Conservation (phyloP, 2,888 invertebrate species). For the Erebia epiphron region DNA sequence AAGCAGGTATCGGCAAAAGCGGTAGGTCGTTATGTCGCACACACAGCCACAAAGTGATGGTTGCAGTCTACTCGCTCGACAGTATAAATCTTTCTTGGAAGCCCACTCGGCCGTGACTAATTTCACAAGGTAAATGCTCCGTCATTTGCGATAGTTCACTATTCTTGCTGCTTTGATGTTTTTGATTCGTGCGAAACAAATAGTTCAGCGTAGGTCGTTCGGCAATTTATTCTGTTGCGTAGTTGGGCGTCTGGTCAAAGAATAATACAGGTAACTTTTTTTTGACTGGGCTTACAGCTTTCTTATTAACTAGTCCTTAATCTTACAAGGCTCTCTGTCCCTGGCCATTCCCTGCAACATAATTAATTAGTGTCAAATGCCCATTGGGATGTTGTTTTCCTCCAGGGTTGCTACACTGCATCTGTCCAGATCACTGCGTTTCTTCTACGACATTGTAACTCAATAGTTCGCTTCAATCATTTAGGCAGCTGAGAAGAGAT, state of each 20-base stretch:
- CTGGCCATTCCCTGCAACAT: too few species aligned
- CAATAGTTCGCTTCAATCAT: too few species aligned
- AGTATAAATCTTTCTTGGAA: slow-evolving; percentile 36
- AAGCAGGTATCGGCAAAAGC: slow-evolving; percentile 33
- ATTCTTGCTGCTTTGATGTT: slow-evolving; percentile 12
- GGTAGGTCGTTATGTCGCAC: slow-evolving; percentile 26
- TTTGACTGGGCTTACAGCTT: too few species aligned
- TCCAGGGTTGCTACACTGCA: too few species aligned
- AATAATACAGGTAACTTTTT: background rate
- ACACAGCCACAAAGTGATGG: slow-evolving; percentile 25
- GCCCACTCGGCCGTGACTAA: slow-evolving; percentile 38
- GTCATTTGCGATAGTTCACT: slow-evolving; percentile 31
- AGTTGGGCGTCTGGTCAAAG: background rate
- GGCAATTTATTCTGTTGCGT: background rate
- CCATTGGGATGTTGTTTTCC: too few species aligned
- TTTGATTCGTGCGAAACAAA: slow-evolving; percentile 42
- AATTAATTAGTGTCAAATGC: too few species aligned
- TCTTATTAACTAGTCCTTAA: too few species aligned
- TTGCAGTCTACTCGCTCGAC: slow-evolving; percentile 25
- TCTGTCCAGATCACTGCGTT: too few species aligned
- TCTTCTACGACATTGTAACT: too few species aligned
- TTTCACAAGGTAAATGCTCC: slow-evolving; percentile 36
- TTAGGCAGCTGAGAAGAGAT: too few species aligned
- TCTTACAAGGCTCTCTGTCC: too few species aligned
- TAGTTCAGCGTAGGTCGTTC: background rate